phyloP scores from a whole-genome alignment of 1,140 invertebrate species.

The Bombus superbus region DNA sequence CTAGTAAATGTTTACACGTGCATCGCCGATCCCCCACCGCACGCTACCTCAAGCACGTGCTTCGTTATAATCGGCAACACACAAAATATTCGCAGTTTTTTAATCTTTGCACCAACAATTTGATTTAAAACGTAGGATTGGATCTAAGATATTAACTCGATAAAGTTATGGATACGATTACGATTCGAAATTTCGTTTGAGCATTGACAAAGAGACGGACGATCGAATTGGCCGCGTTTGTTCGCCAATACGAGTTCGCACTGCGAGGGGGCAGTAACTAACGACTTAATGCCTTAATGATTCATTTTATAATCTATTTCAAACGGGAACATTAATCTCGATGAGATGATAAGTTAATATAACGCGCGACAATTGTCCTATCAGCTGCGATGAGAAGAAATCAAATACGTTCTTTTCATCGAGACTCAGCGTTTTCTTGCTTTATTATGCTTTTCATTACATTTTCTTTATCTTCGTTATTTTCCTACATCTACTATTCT shows the following conservation, averaged over 20 bases:
- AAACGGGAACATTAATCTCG: conserved; percentile 11
- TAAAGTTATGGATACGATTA: background rate
- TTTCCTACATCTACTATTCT: background rate
- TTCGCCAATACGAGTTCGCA: no score
- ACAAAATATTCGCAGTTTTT: no score
- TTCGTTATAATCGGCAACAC: background rate
- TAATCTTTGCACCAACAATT: no score
- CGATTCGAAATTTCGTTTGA: background rate
- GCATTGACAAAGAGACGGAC: background rate
- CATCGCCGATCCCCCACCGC: conserved; percentile 45
- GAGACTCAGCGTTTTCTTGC: background rate
- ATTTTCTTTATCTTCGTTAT: background rate
- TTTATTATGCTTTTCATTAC: background rate
- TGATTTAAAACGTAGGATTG: no score
- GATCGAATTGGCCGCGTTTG: background rate
- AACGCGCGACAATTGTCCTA: background rate
- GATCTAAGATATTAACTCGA: background rate
- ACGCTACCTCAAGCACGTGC: conserved; percentile 43
- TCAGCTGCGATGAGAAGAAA: background rate
- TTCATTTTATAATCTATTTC: conserved; percentile 27
- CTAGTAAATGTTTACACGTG: conserved; percentile 80
- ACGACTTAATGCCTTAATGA: background rate
- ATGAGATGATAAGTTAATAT: conserved; percentile 7
- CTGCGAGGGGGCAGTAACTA: background rate
- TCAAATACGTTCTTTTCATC: background rate